phyloP scores from a whole-genome alignment of 2,113 vertebrate genomes.

The Prochilodus magdalenae region DNA sequence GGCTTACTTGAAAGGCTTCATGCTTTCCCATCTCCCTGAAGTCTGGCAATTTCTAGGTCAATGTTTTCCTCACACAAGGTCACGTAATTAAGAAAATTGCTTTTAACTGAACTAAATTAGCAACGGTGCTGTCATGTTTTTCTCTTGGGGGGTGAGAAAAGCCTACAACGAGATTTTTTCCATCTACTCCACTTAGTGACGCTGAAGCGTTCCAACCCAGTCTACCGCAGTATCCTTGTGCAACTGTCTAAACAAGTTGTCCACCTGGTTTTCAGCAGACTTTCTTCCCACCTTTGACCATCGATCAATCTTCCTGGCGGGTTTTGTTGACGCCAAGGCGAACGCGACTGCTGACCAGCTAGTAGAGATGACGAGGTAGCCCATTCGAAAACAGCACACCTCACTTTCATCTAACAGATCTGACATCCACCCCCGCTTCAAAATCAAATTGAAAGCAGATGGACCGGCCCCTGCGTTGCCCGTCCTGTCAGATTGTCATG shows the following conservation, averaged over 20 bases:
- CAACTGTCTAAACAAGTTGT: constrained; percentile 84
- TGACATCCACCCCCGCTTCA: constrained; percentile 46
- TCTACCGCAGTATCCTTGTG: constrained; percentile 66
- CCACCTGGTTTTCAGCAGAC: constrained; percentile 84
- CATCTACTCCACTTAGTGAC: constrained; percentile 82
- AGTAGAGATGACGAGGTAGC: constrained; percentile 80
- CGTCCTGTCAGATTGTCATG: constrained; percentile 74
- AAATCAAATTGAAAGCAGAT: constrained; percentile 85
- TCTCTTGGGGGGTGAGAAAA: constrained; percentile 84
- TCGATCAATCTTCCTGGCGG: constrained; percentile 82
- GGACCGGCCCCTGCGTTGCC: constrained; percentile 69
- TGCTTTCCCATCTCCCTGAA: constrained; percentile 74
- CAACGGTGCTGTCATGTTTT: constrained; percentile 72
- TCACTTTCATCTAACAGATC: constrained; percentile 78
- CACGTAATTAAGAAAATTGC: constrained; percentile 87
- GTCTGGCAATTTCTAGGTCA: constrained; percentile 77
- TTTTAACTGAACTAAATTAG: no score
- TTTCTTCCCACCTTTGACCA: constrained; percentile 77
- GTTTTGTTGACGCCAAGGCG: constrained; percentile 76
- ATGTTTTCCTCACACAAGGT: constrained; percentile 75
- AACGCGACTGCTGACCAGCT: constrained; percentile 79
- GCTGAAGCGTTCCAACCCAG: constrained; percentile 73
- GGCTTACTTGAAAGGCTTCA: constrained; percentile 74
- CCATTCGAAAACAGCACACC: constrained; percentile 76
- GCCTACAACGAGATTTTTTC: constrained; percentile 87